A percentile compares a stretch with the other conserved stretches of the same genome.
phyloP scores from a whole-genome alignment of 2,888 invertebrate species.

The Sclerodermus sp. region DNA sequence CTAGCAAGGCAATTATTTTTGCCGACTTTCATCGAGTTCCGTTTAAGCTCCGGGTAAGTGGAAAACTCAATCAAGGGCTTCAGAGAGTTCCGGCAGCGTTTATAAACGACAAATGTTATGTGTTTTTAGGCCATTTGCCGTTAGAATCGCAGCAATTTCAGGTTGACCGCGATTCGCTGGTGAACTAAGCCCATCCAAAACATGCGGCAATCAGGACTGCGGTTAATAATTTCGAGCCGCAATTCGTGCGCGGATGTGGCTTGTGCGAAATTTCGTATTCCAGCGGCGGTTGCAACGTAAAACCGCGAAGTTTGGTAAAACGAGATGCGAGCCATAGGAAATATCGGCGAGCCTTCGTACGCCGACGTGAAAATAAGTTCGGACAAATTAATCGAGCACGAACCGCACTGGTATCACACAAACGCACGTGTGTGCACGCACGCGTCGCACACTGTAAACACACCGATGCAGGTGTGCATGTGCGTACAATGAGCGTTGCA shows the following conservation, averaged over 20 bases:
- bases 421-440: neutral
- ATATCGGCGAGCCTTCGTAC: slow-evolving; percentile 42
- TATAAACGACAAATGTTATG: no score
- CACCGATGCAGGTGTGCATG: no score
- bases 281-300: slow-evolving; percentile 15
- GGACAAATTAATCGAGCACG: slow-evolving; percentile 28
- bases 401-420: neutral
- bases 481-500: neutral
- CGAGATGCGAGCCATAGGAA: slow-evolving; percentile 28
- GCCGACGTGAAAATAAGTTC: slow-evolving; percentile 49
- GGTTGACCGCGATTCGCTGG: neutral
- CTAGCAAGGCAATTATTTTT: no score
- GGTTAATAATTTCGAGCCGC: slow-evolving; percentile 47
- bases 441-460: no score
- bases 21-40: no score
- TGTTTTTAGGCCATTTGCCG: no score
- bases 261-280: slow-evolving; percentile 12
- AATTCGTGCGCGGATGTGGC: slow-evolving; percentile 21
- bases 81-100: no score
- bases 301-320: slow-evolving; percentile 29
- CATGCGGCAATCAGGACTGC: slow-evolving; percentile 42
- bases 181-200: slow-evolving; percentile 36
- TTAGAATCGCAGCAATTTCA: no score
- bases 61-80: no score
- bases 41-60: no score